Percentiles rank a stretch among this genome's conserved stretches.
Conservation (phyloP, 2,888 invertebrate genomes). For the Mongoloraphidia duomilia region DNA sequence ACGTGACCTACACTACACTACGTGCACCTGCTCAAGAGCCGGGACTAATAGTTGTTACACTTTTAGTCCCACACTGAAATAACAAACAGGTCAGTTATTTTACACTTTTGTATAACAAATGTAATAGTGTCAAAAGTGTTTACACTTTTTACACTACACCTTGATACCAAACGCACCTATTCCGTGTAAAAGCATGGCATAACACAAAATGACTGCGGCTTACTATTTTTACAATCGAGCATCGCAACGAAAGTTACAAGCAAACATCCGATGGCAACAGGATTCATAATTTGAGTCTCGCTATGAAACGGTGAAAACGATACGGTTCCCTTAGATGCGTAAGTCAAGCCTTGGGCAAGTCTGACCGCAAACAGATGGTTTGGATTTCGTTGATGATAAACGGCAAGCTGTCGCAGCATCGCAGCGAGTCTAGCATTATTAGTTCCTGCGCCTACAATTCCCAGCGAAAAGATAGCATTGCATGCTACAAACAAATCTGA, state of each 20-base stretch:
- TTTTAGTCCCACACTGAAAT: too few species aligned
- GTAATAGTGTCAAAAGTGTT: too few species aligned
- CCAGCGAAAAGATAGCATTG: constrained; percentile 96
- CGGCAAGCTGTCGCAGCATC: constrained; percentile 89
- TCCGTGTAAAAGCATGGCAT: background rate
- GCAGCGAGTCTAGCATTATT: constrained; percentile 85
- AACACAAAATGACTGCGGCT: constrained; percentile 24
- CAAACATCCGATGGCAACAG: constrained; percentile 87
- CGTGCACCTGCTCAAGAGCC: too few species aligned
- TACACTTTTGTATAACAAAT: too few species aligned
- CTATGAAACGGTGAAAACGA: constrained; percentile 92
- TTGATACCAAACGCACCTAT: too few species aligned
- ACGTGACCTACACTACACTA: too few species aligned
- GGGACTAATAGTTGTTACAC: too few species aligned
- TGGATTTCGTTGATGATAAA: constrained; percentile 93
- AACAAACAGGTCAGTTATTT: too few species aligned
- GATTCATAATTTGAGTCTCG: constrained; percentile 84
- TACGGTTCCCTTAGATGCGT: constrained; percentile 96
- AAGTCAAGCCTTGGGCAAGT: constrained; percentile 88
- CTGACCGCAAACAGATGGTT: constrained; percentile 95
- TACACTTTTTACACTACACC: too few species aligned
- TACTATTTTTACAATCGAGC: constrained; percentile 83
- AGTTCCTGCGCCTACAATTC: constrained; percentile 79
- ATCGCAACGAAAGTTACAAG: constrained; percentile 79
- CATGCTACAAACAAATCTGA: constrained; percentile 93